Evolutionary conservation across 2,113 vertebrate genomes (phyloP).

Genomic region (Pelmatolapia mariae): DNA sequence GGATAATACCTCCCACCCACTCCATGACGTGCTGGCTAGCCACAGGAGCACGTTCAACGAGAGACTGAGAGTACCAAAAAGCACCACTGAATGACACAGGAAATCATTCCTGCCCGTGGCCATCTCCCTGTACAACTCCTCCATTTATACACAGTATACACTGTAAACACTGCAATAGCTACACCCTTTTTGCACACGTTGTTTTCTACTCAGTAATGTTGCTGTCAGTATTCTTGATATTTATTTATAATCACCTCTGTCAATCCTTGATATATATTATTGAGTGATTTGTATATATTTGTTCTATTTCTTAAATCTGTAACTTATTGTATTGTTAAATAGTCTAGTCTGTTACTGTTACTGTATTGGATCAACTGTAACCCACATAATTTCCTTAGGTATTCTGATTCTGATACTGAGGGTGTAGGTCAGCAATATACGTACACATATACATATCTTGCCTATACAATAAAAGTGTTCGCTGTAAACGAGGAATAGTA

Average conservation of each 20-base stretch:
- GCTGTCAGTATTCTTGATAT: background rate
- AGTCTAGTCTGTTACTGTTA: background rate
- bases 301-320: background rate
- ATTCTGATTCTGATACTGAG: background rate
- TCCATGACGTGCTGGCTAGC: background rate
- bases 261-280: background rate
- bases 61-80: background rate
- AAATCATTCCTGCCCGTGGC: background rate
- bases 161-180: background rate
- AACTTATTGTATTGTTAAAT: background rate
- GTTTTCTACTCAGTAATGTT: background rate
- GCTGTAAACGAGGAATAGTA: background rate
- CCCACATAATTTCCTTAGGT: background rate
- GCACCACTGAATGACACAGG: background rate
- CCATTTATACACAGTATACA: background rate
- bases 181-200: background rate
- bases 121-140: background rate
- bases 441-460: background rate
- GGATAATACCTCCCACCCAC: background rate
- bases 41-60: background rate
- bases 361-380: background rate
- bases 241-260: background rate
- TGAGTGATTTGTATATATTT: background rate
- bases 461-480: background rate
- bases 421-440: background rate